These are phyloP conservation scores for Apeira syringaria DNA, from an alignment of 2,888 invertebrate genomes.

Conservation along the genomic window DNA sequence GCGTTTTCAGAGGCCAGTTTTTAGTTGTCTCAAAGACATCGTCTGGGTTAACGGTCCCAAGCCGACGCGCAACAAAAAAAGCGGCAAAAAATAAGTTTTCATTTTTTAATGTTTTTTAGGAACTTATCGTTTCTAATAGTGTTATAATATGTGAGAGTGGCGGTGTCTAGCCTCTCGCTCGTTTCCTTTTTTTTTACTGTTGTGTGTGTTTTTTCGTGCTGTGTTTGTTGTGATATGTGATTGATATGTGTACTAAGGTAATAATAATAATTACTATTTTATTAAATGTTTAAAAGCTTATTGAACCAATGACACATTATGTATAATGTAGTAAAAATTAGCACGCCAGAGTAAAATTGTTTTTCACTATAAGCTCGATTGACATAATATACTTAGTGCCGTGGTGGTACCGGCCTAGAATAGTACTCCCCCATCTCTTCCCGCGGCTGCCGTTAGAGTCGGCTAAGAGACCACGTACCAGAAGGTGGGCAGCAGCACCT, in stretches of 20 bases:
- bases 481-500: no score
- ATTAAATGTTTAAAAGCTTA: background rate
- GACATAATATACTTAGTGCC: no score
- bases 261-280: no score
- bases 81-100: constrained; percentile 38
- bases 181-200: constrained; percentile 28
- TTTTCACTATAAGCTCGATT: no score
- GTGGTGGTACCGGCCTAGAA: no score
- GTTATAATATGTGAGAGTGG: constrained; percentile 28
- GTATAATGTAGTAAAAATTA: no score
- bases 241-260: constrained; percentile 37
- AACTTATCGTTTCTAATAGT: constrained; percentile 12
- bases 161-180: constrained; percentile 26
- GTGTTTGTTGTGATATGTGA: constrained; percentile 33
- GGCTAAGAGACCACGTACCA: no score
- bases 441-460: no score
- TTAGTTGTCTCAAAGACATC: constrained; percentile 74
- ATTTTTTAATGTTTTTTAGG: constrained; percentile 25
- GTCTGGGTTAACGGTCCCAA: constrained; percentile 58
- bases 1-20: constrained; percentile 68
- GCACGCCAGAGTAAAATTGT: no score
- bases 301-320: background rate
- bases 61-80: constrained; percentile 44
- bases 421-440: no score
- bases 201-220: constrained; percentile 38